Conservation (phyloP, 2,797 vertebrate species). For the Onychomys arenicola region DNA sequence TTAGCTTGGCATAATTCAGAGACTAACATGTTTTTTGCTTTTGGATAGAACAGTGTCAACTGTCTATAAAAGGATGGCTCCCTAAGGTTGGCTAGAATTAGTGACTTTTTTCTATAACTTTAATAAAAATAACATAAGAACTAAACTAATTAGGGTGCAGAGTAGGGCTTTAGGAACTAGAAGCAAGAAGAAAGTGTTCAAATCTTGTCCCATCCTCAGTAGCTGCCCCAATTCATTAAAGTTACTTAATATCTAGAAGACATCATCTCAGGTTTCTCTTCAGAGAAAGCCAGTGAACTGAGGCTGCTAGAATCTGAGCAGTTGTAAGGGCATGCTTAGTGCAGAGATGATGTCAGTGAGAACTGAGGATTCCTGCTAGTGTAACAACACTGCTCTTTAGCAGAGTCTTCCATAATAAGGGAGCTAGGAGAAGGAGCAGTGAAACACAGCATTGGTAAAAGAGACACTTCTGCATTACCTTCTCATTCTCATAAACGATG, state of each 20-base stretch:
- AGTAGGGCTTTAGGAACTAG: neutral
- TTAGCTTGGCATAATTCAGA: neutral
- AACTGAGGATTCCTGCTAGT: neutral
- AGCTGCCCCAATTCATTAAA: neutral
- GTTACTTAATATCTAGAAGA: neutral
- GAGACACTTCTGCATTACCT: neutral
- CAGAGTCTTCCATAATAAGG: slow-evolving; percentile 40
- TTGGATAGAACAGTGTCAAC: neutral
- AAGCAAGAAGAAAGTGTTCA: neutral
- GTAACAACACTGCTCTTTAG: neutral
- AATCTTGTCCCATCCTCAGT: neutral
- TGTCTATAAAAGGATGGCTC: neutral
- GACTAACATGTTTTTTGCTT: slow-evolving; percentile 33
- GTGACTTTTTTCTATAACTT: neutral
- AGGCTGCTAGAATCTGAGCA: neutral
- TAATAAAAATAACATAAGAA: neutral
- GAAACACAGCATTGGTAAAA: neutral
- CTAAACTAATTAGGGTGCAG: neutral
- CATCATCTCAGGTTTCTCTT: neutral
- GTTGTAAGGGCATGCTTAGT: neutral
- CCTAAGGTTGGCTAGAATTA: neutral
- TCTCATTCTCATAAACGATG: neutral
- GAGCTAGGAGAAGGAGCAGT: neutral
- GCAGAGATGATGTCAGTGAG: neutral
- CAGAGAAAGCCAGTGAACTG: neutral